Evolutionary conservation across 1,140 invertebrate species (phyloP), one percentile per base, ranked within the genome.

Genomic region (Drosophila erecta): DNA sequence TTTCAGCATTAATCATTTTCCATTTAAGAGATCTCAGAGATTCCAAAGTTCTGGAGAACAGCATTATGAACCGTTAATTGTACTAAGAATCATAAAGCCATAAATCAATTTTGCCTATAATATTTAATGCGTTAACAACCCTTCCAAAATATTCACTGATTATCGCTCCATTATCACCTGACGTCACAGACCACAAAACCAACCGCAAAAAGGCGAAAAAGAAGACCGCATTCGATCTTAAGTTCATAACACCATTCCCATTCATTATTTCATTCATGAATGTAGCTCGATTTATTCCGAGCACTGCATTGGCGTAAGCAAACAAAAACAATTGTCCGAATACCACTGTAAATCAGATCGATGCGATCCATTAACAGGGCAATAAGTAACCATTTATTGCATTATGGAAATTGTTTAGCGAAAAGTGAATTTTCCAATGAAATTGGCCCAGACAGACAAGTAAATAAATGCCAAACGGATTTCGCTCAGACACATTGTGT

Each of bases 361-460:
- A 69, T 69, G 41, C 15, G 47, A 17, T 71, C 71, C 69, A 73
- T 89, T 79, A 89, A 72, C 84, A 46, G 58, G 51, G 43, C 43
- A 49, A 75, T 86, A 81, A 49, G 71, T 74, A 51, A 6, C 44
- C 71, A 81, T 85, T 87, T 78, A 86, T 86, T 62, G 61, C 49
- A 66, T 57, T 79, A 69, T 76, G 65, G 58, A 62, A 70, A 60
- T 47, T 74, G 60, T 60, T 70, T 78, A 54, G 57, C 38, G 38
- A 66, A 79, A 76, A 73, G 50, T 35, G 35, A 57, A 70, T 57
- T 70, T 70, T 71, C 50, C 37, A 71, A 40, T 56, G 64, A 70
- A 70, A 56, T 17, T 8, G 22, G 43, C 41, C 41, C 41, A 44
- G 41, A 20, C 41, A 20, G 41, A 56, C n/a, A 57, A 70, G 43